Percentiles rank a stretch among this genome's conserved stretches.
These are phyloP conservation scores for Lochmaea crataegi DNA, from an alignment of 2,888 invertebrate genomes.

Conservation along the genomic window DNA sequence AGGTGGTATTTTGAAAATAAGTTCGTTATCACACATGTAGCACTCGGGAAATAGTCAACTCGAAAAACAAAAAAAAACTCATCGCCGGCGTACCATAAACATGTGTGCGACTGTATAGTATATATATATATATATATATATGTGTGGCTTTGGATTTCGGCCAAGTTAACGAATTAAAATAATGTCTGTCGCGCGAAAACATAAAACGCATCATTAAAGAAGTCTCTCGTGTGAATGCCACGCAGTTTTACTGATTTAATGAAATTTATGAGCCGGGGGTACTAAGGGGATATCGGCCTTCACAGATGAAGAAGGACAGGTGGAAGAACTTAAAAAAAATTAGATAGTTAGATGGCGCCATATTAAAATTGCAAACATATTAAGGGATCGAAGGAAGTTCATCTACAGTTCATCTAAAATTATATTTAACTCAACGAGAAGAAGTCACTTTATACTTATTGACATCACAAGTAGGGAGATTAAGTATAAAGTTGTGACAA, in stretches of 20 bases:
- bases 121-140: too few relatives aligned
- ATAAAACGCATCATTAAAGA: conserved; percentile 67
- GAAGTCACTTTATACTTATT: too few relatives aligned
- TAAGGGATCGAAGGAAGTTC: background rate
- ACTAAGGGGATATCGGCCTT: conserved; percentile 44
- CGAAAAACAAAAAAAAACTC: conserved; percentile 45
- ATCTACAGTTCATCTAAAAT: background rate
- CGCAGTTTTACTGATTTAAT: conserved; percentile 63
- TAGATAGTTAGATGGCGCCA: conserved; percentile 52
- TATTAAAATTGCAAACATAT: conserved; percentile 15
- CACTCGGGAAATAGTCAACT: conserved; percentile 38
- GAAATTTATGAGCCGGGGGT: conserved; percentile 60
- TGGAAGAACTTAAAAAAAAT: conserved; percentile 39
- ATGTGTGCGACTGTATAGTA: conserved; percentile 56
- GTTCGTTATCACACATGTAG: conserved; percentile 58
- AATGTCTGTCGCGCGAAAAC: conserved; percentile 66
- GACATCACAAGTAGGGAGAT: too few relatives aligned
- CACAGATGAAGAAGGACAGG: conserved; percentile 54
- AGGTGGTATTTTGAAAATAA: conserved; percentile 55
- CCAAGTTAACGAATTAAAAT: conserved; percentile 65
- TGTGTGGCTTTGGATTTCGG: conserved; percentile 55
- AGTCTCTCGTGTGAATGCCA: conserved; percentile 64
- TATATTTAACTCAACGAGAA: background rate
- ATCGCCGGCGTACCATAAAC: conserved; percentile 53
- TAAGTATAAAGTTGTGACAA: too few relatives aligned